Percentiles rank a stretch among this genome's conserved stretches.
Evolutionary conservation across 2,113 vertebrate species (phyloP).

Genomic region (Cyanistes caeruleus): DNA sequence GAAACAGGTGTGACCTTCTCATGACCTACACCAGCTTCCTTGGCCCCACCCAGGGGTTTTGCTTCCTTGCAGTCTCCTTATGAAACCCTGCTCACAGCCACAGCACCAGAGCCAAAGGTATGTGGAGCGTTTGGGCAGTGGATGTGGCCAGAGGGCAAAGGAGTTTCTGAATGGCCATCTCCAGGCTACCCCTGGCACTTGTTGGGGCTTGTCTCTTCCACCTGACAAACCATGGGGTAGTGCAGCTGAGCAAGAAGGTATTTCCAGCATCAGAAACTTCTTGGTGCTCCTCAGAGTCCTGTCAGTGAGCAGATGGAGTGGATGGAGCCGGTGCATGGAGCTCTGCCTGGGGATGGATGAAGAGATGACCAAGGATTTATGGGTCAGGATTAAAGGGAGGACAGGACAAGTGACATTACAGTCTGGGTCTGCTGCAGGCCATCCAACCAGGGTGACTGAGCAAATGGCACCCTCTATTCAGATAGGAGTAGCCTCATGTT

Average conservation of each 20-base stretch:
- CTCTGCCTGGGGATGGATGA: background rate
- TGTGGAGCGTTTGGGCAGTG: background rate
- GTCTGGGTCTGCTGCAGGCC: background rate
- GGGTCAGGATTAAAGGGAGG: background rate
- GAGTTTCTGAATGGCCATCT: constrained; percentile 17
- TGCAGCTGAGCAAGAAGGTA: background rate
- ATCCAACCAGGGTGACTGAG: background rate
- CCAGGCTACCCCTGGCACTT: background rate
- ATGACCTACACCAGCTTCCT: background rate
- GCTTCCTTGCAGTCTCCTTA: background rate
- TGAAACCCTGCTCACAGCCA: background rate
- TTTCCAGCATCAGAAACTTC: background rate
- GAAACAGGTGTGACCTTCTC: background rate
- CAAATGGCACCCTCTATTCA: background rate
- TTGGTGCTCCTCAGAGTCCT: background rate
- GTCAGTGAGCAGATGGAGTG: background rate
- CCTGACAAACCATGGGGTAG: background rate
- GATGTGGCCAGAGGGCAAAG: background rate
- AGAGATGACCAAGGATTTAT: background rate
- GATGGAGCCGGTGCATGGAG: background rate
- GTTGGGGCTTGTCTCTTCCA: background rate
- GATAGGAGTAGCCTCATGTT: background rate
- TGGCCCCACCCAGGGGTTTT: background rate
- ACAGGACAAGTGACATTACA: background rate
- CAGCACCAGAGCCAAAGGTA: background rate